Evolutionary conservation across 2,797 vertebrate genomes (phyloP), one percentile per base, ranked within the genome.

Genomic region (Petrocephalus schoutedeni): DNA sequence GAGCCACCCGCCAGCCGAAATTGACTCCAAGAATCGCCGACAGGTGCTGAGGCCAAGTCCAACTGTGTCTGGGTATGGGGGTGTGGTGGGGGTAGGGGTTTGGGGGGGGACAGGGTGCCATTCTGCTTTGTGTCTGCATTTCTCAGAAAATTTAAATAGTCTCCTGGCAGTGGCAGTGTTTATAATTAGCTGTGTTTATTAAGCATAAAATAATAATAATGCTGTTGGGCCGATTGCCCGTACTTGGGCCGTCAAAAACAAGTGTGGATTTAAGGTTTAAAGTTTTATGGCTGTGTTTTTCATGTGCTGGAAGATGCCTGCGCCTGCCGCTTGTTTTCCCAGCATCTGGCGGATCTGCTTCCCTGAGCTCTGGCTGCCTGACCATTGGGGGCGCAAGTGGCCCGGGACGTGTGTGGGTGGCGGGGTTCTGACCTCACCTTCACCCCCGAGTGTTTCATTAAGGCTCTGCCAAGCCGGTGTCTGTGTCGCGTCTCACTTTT

Each of bases 391-490:
- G 41, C 45, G 49, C 41, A 83, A 49, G 77, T 83, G 45, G 1
- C 7, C 3, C 41, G 0, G n/a, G 41, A 83, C 16, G 77, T 51
- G 32, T 59, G 49, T 85, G 3, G 57, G 49, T 89, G 91, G 91
- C 86, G 89, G 90, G 90, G 91, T 61, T 89, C 91, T 96, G 96
- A 95, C 95, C 95, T 97, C 86, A 82, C 90, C 93, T 94, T 97
- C 95, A 97, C 96, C 96, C 94, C 89, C 89, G 91, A 93, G 95
- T 92, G 94, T 96, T 97, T 97, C 95, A 95, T 96, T 96, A 95
- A 95, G 95, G 92, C 92, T 91, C 91, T 94, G 94, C 94, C 96
- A 95, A 93, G 92, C 92, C 92, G 96, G 94, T 95, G 94, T 96
- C 93, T 88, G 93, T 94, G 94, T 95, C 92, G 86, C 93, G 95